These are phyloP conservation scores for Cepaea hortensis DNA, from an alignment of 2,888 invertebrate species.

Conservation along the genomic window DNA sequence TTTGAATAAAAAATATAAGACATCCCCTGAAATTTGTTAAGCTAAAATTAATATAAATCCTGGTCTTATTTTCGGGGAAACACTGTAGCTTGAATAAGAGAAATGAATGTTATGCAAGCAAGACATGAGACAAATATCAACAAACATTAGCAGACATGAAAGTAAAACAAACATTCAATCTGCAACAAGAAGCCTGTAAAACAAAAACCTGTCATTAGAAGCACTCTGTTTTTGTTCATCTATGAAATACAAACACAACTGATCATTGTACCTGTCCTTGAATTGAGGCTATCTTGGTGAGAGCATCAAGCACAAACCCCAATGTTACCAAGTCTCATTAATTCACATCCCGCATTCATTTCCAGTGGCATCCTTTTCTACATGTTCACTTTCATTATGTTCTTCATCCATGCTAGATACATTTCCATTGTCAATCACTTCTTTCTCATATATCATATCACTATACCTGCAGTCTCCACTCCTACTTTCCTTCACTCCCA, in stretches of 20 bases:
- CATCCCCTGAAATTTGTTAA: too few species aligned
- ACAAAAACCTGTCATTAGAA: neutral
- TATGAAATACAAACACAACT: neutral
- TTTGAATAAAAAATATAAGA: too few species aligned
- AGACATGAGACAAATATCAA: too few species aligned
- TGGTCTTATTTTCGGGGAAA: too few species aligned
- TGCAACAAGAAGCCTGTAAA: too few species aligned
- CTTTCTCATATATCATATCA: neutral
- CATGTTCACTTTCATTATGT: neutral
- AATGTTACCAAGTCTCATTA: neutral
- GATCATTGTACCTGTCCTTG: neutral
- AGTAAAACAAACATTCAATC: too few species aligned
- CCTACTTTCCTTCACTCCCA: neutral
- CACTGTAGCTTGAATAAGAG: too few species aligned
- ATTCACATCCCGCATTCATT: neutral
- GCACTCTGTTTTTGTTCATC: conserved; percentile 2
- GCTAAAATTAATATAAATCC: too few species aligned
- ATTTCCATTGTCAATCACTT: neutral
- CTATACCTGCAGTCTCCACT: neutral
- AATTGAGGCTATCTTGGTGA: neutral
- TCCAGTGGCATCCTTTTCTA: neutral
- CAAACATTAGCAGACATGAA: too few species aligned
- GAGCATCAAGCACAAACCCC: neutral
- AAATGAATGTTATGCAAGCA: too few species aligned
- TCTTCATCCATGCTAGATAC: neutral